A percentile compares a stretch with the other conserved stretches of the same genome.
phyloP scores from a whole-genome alignment of 1,140 invertebrate species.

The Zeugodacus cucurbitae region DNA sequence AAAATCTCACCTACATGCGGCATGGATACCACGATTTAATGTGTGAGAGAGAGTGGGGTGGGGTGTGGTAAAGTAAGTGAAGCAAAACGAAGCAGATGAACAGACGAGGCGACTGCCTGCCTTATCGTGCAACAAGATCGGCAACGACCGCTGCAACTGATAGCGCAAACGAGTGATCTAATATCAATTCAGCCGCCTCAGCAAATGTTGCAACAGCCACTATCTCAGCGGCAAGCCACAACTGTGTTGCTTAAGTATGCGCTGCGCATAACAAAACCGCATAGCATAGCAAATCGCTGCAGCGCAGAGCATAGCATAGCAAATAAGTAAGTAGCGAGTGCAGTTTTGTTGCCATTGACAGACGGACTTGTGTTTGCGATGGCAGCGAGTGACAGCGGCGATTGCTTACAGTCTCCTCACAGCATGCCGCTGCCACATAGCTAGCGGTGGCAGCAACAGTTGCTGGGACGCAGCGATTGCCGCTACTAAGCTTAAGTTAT shows the following conservation, averaged over 20 bases:
- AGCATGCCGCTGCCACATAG: background rate
- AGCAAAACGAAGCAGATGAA: background rate
- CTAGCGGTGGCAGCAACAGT: background rate
- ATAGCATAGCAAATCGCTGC: background rate
- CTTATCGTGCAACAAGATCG: conserved; percentile 18
- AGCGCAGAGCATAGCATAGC: background rate
- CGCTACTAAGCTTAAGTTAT: background rate
- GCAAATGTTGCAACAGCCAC: background rate
- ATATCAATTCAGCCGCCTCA: background rate
- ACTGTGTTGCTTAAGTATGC: background rate
- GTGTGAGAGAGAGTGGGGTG: background rate
- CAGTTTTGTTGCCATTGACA: background rate
- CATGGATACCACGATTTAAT: background rate
- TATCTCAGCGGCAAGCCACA: background rate
- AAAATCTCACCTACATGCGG: background rate
- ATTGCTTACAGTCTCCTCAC: background rate
- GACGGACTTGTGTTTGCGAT: background rate
- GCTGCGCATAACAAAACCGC: background rate
- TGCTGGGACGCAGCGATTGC: background rate
- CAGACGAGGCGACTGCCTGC: background rate
- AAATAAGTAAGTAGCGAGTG: background rate
- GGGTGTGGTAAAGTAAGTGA: too few relatives aligned
- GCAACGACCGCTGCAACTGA: background rate
- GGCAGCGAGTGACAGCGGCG: background rate
- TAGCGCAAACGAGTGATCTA: conserved; percentile 1